Evolutionary conservation across 2,113 vertebrate genomes (phyloP), one percentile per base, ranked within the genome.

Genomic region (Zapus hudsonius): DNA sequence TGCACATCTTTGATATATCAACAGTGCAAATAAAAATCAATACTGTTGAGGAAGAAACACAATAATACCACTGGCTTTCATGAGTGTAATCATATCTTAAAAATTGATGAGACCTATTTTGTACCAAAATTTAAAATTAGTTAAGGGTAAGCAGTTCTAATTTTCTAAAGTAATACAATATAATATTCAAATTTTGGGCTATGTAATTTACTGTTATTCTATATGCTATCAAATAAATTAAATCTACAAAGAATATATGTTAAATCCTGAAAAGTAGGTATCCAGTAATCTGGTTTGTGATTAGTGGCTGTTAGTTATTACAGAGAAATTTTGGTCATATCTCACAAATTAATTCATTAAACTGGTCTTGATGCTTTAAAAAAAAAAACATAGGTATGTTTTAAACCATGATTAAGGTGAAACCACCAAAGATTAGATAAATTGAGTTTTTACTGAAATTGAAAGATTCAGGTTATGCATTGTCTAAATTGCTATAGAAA

Each of bases 41-140:
- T 52, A 76, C 55, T 29, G 5, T 13, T 12, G 38, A 86, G 4
- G n/a, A 87, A 75, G 17, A 94, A 75, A 78, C 11, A 72, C 12
- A 64, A 55, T 90, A 64, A 63, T 92, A 92, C 31, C 7, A 38
- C 36, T 73, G 8, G 1, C 11, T 84, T 87, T 15, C 4, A 29
- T 81, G 47, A 72, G 3, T 47, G 83, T 81, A 84, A 87, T 57
- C 12, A 63, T 29, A 63, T 81, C 10, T 82, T 69, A 75, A 88
- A 40, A 17, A 47, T 74, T 81, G 22, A 88, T 69, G 11, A 84
- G 79, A 79, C 84, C 31, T 82, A 13, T 57, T 61, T 15, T 19
- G n/a, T 17, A 17, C 70, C 27, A 74, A 88, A 94, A 91, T 74
- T 79, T 92, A 69, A 22, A 84, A 84, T 44, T 70, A 42, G 8